These are phyloP conservation scores for Etheostoma cragini DNA, from an alignment of 2,113 vertebrate species.

Conservation along the genomic window DNA sequence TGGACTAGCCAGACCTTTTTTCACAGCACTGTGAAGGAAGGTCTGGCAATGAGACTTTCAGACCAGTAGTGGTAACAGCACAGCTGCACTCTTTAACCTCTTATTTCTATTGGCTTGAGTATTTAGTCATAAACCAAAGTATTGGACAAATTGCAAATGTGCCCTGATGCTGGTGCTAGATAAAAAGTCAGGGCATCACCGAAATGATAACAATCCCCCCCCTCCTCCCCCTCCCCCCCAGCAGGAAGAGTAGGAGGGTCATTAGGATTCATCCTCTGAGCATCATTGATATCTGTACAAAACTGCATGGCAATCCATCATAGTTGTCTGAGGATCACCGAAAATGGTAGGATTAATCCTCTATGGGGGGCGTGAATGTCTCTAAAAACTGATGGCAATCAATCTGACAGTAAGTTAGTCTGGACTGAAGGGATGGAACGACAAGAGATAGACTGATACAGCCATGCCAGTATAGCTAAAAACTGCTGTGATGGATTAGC, in stretches of 20 bases:
- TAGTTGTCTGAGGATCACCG: not conserved
- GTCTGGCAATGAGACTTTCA: too few species aligned
- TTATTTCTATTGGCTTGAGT: too few species aligned
- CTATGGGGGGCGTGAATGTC: not conserved
- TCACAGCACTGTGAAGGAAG: too few species aligned
- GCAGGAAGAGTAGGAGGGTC: not conserved
- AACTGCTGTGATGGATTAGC: not conserved
- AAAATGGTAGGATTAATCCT: not conserved
- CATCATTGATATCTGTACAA: not conserved
- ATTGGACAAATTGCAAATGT: not conserved
- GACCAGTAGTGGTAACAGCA: too few species aligned
- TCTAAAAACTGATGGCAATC: not conserved
- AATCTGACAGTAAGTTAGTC: not conserved
- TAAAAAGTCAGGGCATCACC: not conserved
- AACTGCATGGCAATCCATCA: not conserved
- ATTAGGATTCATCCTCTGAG: not conserved
- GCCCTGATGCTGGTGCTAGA: not conserved
- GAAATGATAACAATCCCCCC: not conserved
- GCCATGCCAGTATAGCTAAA: not conserved
- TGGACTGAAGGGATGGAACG: not conserved
- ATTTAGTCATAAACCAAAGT: not conserved
- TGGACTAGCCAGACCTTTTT: too few species aligned
- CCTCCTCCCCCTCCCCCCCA: not conserved
- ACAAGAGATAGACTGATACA: too few species aligned
- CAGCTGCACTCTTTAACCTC: too few species aligned